A percentile compares a stretch with the other conserved stretches of the same genome.
These are phyloP conservation scores for Macropis europaea DNA, from an alignment of 2,888 invertebrate species.

Conservation along the genomic window DNA sequence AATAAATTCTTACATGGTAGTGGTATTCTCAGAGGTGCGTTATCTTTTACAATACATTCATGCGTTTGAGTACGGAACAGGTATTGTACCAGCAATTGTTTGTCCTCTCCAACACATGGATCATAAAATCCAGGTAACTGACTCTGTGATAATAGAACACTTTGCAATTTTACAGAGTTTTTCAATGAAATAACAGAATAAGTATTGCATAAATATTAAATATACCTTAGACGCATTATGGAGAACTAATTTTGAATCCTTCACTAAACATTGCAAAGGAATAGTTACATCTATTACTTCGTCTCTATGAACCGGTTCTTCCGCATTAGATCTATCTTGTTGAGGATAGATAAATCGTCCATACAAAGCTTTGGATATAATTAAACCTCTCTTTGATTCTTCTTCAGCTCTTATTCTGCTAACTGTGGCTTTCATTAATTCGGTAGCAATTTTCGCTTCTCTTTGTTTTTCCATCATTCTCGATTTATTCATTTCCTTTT, in stretches of 20 bases:
- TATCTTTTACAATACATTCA: conserved; percentile 89
- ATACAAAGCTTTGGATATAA: conserved; percentile 92
- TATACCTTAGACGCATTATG: conserved; percentile 92
- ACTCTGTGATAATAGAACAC: conserved; percentile 83
- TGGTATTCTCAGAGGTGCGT: conserved; percentile 90
- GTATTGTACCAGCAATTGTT: conserved; percentile 92
- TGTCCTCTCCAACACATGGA: conserved; percentile 95
- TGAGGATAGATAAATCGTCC: conserved; percentile 83
- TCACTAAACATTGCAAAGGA: conserved; percentile 95
- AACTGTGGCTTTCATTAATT: conserved; percentile 95
- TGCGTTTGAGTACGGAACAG: conserved; percentile 90
- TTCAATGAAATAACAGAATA: neutral
- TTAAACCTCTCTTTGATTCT: conserved; percentile 89
- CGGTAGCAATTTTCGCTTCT: conserved; percentile 92
- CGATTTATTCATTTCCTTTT: conserved; percentile 89
- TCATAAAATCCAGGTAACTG: conserved; percentile 98
- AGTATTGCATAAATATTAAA: neutral
- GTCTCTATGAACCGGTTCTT: conserved; percentile 72
- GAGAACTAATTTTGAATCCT: conserved; percentile 92
- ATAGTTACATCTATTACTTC: conserved; percentile 95
- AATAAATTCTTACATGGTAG: conserved; percentile 83
- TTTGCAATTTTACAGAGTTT: neutral
- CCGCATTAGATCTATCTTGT: conserved; percentile 61
- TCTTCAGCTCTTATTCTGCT: conserved; percentile 91
- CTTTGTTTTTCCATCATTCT: conserved; percentile 89